A percentile compares a stretch with the other conserved stretches of the same genome.
These are phyloP conservation scores for Nannoperca australis DNA, from an alignment of 2,797 vertebrate species.

Conservation along the genomic window DNA sequence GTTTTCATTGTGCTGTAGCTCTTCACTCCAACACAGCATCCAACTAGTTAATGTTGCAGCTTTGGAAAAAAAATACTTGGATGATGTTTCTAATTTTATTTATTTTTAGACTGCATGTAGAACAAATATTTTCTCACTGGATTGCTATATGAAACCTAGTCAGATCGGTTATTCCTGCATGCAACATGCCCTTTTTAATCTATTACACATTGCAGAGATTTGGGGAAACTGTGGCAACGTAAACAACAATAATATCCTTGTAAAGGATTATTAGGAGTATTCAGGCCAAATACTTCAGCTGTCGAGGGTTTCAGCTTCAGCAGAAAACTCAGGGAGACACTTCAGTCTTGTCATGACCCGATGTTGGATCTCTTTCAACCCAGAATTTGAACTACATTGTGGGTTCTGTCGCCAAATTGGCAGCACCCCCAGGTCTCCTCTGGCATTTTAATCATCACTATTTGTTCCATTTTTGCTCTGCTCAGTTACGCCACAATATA, in stretches of 20 bases:
- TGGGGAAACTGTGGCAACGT: neutral
- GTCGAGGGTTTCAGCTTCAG: constrained; percentile 9
- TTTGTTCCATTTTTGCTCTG: constrained; percentile 58
- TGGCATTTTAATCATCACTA: constrained; percentile 49
- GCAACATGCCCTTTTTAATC: neutral
- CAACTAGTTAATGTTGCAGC: neutral
- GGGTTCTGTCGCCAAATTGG: constrained; percentile 58
- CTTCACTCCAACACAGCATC: neutral
- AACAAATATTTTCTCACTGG: neutral
- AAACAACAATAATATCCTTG: constrained; percentile 4
- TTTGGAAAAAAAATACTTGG: neutral
- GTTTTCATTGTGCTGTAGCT: neutral
- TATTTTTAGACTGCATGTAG: neutral
- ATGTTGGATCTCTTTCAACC: constrained; percentile 39
- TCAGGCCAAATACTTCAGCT: constrained; percentile 29
- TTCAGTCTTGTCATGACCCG: constrained; percentile 36
- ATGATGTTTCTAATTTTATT: neutral
- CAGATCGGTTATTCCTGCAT: neutral
- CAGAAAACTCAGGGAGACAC: constrained; percentile 42
- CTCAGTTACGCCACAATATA: constrained; percentile 93
- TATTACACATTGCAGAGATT: constrained; percentile 9
- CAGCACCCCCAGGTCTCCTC: constrained; percentile 41
- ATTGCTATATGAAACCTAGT: neutral
- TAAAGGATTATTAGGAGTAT: constrained; percentile 22
- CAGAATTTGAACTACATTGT: constrained; percentile 46